Base-by-base conservation (phyloP, 2,113 vertebrate genomes). In the Larimichthys polyactis region DNA sequence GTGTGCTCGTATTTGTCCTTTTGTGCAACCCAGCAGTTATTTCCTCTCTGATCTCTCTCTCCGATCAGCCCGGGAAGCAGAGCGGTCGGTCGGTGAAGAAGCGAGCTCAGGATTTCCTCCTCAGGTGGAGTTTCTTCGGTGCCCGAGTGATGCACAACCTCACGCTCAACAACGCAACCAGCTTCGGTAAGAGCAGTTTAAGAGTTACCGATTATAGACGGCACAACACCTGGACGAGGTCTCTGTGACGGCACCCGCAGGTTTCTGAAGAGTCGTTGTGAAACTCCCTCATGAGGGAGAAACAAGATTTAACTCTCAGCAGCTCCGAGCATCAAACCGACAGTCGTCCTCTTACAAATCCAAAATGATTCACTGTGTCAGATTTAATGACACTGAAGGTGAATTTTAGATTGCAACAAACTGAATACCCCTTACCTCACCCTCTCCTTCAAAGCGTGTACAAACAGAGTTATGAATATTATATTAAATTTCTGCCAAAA, bases 101-200 rank as follows among this genome's bases (percentile, higher is more conserved):
- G 92, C 95, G 98, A 89, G 98, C 98, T 70, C 98, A 99, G 92
- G 98, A 99, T 75, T 99, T 99, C 89, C 96, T 99, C 88, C 95
- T 99, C 62, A 97, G 98, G 88, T 99, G 98, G 98, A 99, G 98
- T 66, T 99, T 99, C 92, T 99, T 99, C 0, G 98, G 98, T n/a
- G 98, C 98, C 76, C 95, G 98, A 84, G 97, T 99, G 75, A 99
- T 99, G 98, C 98, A 99, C 89, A 99, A 96, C 90, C 97, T 99
- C 69, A 99, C 98, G 16, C 94, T 99, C 90, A 99, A 99, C 95
- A 99, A 99, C 4, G 98, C 98, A 2, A 96, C 96, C 55, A 99
- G 98, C 91, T 99, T 99, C 89, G 98, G 98, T 99, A 94, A 88
- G 85, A 43, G 43, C 19, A 17, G 11, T 17, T 29, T 2, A 6